Evolutionary conservation across 2,888 invertebrate genomes (phyloP).

Genomic region (Drosophila cognata): DNA sequence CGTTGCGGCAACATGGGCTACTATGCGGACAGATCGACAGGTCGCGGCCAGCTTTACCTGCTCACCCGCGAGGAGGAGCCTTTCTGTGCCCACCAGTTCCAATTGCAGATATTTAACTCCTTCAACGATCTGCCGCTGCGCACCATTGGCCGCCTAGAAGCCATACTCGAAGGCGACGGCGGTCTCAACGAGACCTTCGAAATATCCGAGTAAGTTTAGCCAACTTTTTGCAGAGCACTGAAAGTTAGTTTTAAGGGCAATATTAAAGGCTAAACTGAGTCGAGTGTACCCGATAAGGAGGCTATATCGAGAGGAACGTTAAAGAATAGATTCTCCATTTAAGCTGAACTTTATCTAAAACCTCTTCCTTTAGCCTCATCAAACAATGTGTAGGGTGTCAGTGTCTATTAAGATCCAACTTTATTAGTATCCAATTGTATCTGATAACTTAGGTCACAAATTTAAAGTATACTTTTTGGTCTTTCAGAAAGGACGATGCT

Average conservation of each 20-base stretch:
- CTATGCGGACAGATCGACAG: slow-evolving; percentile 93
- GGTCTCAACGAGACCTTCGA: slow-evolving; percentile 95
- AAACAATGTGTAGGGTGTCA: no score
- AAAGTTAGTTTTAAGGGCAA: neutral
- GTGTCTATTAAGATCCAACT: no score
- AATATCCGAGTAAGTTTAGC: slow-evolving; percentile 90
- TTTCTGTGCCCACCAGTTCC: slow-evolving; percentile 96
- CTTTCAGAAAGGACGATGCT: slow-evolving; percentile 91
- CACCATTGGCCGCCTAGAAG: slow-evolving; percentile 90
- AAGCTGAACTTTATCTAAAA: neutral
- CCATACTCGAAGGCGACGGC: slow-evolving; percentile 92
- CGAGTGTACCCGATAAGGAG: neutral
- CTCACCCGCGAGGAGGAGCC: slow-evolving; percentile 96
- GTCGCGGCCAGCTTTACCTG: slow-evolving; percentile 94
- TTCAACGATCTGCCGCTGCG: slow-evolving; percentile 87
- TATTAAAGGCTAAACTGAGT: neutral
- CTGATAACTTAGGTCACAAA: no score
- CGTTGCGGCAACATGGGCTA: slow-evolving; percentile 97
- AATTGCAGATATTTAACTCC: slow-evolving; percentile 92
- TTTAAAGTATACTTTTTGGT: neutral
- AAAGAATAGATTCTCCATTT: neutral
- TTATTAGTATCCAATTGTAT: no score
- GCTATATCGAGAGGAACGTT: neutral
- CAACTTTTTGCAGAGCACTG: neutral
- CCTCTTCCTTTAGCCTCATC: neutral